Percentiles rank a stretch among this genome's conserved stretches.
Evolutionary conservation across 2,888 invertebrate genomes (phyloP).

Genomic region (Oscheius sp.): DNA sequence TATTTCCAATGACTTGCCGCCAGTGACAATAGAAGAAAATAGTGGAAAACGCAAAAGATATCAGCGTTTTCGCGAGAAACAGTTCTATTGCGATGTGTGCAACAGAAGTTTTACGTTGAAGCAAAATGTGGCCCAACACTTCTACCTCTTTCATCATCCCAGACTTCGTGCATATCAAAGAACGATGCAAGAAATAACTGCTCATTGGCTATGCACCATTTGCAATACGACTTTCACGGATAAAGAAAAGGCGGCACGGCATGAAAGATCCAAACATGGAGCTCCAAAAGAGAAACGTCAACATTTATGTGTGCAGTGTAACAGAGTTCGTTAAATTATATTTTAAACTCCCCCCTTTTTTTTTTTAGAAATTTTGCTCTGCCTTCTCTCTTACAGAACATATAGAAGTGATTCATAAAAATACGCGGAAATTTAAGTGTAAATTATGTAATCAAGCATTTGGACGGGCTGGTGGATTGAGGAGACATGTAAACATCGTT

Average conservation of each 20-base stretch:
- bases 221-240: slow-evolving; percentile 19
- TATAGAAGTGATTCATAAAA: slow-evolving; percentile 21
- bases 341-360: background rate
- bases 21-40: background rate
- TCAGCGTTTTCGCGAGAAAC: slow-evolving; percentile 55
- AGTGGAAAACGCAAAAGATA: slow-evolving; percentile 14
- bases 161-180: background rate
- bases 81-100: slow-evolving; percentile 57
- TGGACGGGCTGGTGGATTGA: slow-evolving; percentile 77
- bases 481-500: slow-evolving; percentile 76
- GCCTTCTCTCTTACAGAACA: background rate
- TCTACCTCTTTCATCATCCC: slow-evolving; percentile 25
- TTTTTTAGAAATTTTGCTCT: background rate
- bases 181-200: background rate
- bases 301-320: slow-evolving; percentile 15
- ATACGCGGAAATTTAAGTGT: slow-evolving; percentile 76
- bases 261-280: background rate
- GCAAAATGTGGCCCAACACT: slow-evolving; percentile 56
- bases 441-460: slow-evolving; percentile 77
- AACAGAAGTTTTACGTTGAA: slow-evolving; percentile 58
- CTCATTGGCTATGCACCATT: background rate
- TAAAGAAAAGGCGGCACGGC: background rate
- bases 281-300: background rate
- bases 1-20: background rate
- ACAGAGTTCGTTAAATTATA: background rate